These are phyloP conservation scores for Ooceraea biroi DNA, from an alignment of 1,140 invertebrate genomes.

Conservation along the genomic window DNA sequence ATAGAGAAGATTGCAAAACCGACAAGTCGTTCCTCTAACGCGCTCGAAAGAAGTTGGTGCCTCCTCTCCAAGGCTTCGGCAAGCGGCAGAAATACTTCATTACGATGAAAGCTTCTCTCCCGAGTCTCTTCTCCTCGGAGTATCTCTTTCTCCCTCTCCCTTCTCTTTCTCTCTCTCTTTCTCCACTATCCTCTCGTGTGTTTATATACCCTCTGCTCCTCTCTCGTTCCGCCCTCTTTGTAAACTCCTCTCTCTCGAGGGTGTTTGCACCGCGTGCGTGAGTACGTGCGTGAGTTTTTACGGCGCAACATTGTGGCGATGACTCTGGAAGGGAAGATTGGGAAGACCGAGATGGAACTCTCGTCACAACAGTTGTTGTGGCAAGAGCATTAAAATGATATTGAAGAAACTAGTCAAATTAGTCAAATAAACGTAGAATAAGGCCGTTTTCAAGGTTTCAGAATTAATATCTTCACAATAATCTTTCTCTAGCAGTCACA, in stretches of 20 bases:
- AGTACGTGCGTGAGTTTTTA: conserved; percentile 61
- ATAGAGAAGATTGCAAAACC: conserved; percentile 65
- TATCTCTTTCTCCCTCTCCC: conserved; percentile 34
- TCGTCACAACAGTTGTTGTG: background rate
- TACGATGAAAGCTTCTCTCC: conserved; percentile 82
- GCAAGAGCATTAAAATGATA: background rate
- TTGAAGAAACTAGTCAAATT: background rate
- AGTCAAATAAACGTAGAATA: too few species aligned
- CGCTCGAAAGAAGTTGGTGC: conserved; percentile 65
- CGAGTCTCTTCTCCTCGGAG: conserved; percentile 65
- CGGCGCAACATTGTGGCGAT: conserved; percentile 60
- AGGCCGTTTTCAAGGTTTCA: background rate
- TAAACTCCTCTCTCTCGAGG: conserved; percentile 59
- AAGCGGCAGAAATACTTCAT: conserved; percentile 81
- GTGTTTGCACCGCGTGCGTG: conserved; percentile 46
- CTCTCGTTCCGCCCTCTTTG: conserved; percentile 48
- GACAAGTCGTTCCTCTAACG: conserved; percentile 74
- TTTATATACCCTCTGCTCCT: conserved; percentile 43
- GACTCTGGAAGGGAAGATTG: conserved; percentile 51
- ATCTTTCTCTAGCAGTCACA: background rate
- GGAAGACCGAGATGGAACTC: background rate
- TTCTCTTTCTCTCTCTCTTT: background rate
- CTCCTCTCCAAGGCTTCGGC: conserved; percentile 58
- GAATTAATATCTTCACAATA: background rate
- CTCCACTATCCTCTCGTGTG: conserved; percentile 24